These are phyloP conservation scores for Mastigias papua DNA, from an alignment of 30 jellyfish, hydroid and myxozoan species.

Conservation along the genomic window DNA sequence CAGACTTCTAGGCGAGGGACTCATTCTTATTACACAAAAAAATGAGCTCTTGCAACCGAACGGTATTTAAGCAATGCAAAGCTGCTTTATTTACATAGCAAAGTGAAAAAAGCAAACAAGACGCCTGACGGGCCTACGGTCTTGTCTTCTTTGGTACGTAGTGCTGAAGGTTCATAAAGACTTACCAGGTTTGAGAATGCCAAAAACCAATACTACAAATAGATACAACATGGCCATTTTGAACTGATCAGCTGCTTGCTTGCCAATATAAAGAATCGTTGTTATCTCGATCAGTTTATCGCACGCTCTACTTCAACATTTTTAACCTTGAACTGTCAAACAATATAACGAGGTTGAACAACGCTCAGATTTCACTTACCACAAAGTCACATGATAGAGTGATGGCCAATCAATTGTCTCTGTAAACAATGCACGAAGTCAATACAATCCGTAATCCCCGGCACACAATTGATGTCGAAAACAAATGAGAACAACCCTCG, in stretches of 20 bases:
- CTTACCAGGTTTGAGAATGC: conserved; percentile 24
- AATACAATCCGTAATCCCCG: conserved; percentile 6
- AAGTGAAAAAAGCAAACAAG: conserved; percentile 5
- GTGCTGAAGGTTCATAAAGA: neutral
- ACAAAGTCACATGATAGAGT: conserved; percentile 64
- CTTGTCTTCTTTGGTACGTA: neutral
- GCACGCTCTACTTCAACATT: neutral
- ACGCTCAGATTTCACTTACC: conserved; percentile 63
- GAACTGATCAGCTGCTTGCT: neutral
- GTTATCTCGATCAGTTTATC: conserved; percentile 19
- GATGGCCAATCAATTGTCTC: conserved; percentile 45
- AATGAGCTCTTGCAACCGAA: neutral
- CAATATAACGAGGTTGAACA: conserved; percentile 32
- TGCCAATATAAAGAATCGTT: conserved; percentile 1
- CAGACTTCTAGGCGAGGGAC: neutral
- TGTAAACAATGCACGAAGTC: conserved; percentile 7
- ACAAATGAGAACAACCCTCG: neutral
- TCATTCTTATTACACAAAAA: neutral
- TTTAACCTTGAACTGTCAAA: conserved; percentile 56
- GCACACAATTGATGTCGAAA: neutral
- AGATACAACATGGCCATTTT: conserved; percentile 8
- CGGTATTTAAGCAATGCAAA: neutral
- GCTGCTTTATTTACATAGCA: conserved; percentile 29
- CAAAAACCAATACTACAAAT: neutral
- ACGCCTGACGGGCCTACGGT: conserved; percentile 21